Percentiles rank a stretch among this genome's conserved stretches.
These are phyloP conservation scores for Cyprinodon diabolis DNA, from an alignment of 2,797 vertebrate genomes.

Conservation along the genomic window DNA sequence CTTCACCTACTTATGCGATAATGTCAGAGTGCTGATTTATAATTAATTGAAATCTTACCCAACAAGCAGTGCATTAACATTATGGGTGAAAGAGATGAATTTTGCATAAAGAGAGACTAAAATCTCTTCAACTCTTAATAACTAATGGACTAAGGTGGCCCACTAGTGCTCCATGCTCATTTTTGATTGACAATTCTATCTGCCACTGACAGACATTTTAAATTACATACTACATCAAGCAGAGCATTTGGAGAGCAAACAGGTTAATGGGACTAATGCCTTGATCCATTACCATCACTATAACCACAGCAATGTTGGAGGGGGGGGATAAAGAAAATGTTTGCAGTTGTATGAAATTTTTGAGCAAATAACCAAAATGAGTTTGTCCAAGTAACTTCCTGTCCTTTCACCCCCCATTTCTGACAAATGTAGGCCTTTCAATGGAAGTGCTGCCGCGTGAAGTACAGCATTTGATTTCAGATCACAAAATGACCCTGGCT, in stretches of 20 bases:
- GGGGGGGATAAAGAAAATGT: not conserved
- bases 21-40: slow-evolving; percentile 56
- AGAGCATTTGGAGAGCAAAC: slow-evolving; percentile 22
- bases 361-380: slow-evolving; percentile 27
- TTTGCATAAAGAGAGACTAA: slow-evolving; percentile 4
- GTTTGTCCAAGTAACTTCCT: slow-evolving; percentile 26
- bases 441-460: slow-evolving; percentile 4
- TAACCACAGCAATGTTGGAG: slow-evolving; percentile 21
- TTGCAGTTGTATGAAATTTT: not conserved
- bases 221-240: slow-evolving; percentile 20
- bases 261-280: slow-evolving; percentile 25
- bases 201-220: slow-evolving; percentile 21
- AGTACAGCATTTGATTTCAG: slow-evolving; percentile 33
- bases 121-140: slow-evolving; percentile 12
- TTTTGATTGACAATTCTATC: slow-evolving; percentile 41
- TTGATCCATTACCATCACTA: slow-evolving; percentile 27
- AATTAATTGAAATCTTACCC: not conserved
- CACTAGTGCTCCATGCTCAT: not conserved
- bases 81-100: not conserved
- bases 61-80: slow-evolving; percentile 1
- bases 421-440: slow-evolving; percentile 20
- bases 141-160: slow-evolving; percentile 3
- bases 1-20: slow-evolving; percentile 34
- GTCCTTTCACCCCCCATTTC: slow-evolving; percentile 24
- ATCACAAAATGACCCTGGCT: slow-evolving; percentile 27